Base-by-base conservation (phyloP, 1,140 invertebrate genomes). In the Lucilia cuprina region DNA sequence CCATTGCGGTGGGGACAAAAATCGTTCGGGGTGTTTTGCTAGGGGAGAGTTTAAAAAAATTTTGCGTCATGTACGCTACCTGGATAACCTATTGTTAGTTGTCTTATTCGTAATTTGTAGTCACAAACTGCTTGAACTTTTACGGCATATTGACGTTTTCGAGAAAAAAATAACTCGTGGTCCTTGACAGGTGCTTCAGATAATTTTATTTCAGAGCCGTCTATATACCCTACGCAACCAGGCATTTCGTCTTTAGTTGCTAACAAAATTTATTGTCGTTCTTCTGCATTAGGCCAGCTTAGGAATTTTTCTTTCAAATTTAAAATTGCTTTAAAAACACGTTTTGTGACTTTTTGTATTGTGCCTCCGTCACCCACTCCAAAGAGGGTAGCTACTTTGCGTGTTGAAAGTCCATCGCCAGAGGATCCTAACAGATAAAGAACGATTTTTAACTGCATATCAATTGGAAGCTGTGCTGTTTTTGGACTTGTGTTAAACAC, bases 151-250 rank as follows among this genome's bases (percentile, higher is more conserved):
- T 47, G 34, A 49, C 47, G 50, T 34, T 60, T 55, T 8, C 82
- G 41, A 1, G 47, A 82, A 50, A 50, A 82, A 60, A n/a, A 82
- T 30, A 47, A 12, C 12, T 82, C 47, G 19, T 47, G 47, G 25
- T 19, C n/a, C 1, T n/a, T 55, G 9, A 19, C n/a, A 25, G 17
- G 80, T 25, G 35, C 7, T 82, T 55, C 80, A 19, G 47, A 17
- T 30, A 82, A 82, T 47, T 55, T 82, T 55, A 55, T 82, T 55
- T 82, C 82, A 21, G 82, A 47, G 41, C 80, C 82, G 55, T 77
- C 70, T 87, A 60, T 49, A 55, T 82, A 55, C 1, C 82, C 82
- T 19, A 60, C 21, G 82, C 82, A 82, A 9, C 14, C 14, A 49
- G 82, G 82, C 47, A 82, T 50, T 25, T 82, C 80, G 19, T 82